Percentiles rank a stretch among this genome's conserved stretches.
Evolutionary conservation across 2,888 invertebrate genomes (phyloP).

Genomic region (Shargacucullia verbasci): DNA sequence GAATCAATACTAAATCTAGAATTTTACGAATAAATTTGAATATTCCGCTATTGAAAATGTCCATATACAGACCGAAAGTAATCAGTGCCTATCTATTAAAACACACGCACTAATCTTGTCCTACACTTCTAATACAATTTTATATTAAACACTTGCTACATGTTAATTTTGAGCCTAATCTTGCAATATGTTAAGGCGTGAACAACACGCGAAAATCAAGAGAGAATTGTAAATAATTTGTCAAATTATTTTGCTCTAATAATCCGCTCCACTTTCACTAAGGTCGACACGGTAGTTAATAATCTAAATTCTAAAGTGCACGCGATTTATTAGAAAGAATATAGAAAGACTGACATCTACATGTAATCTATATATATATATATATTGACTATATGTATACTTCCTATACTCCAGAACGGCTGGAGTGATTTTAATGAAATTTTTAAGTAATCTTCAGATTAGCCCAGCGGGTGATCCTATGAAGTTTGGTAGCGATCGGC

Average conservation of each 20-base stretch:
- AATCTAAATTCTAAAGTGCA: constrained; percentile 29
- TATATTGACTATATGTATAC: too few species aligned
- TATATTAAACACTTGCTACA: constrained; percentile 21
- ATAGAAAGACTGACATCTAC: constrained; percentile 14
- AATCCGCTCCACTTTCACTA: constrained; percentile 47
- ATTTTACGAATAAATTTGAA: constrained; percentile 7
- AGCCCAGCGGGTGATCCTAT: too few species aligned
- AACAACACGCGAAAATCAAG: constrained; percentile 37
- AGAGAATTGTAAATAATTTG: constrained; percentile 35
- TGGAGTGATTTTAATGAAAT: too few species aligned
- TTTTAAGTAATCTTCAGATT: too few species aligned
- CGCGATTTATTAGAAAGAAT: constrained; percentile 31
- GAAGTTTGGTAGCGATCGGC: too few species aligned
- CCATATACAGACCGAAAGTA: constrained; percentile 3
- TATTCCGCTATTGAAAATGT: constrained; percentile 16
- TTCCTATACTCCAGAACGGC: too few species aligned
- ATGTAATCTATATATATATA: too few species aligned
- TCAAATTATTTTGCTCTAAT: constrained; percentile 52
- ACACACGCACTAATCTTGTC: constrained; percentile 10
- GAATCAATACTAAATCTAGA: constrained; percentile 10
- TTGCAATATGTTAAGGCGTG: constrained; percentile 34
- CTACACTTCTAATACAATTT: constrained; percentile 4
- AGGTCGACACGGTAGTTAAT: constrained; percentile 46
- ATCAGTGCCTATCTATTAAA: constrained; percentile 13
- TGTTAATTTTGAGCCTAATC: constrained; percentile 33